Percentiles rank a stretch among this genome's conserved stretches.
phyloP scores from a whole-genome alignment of 2,888 invertebrate species.

The Tenthredo distinguenda region DNA sequence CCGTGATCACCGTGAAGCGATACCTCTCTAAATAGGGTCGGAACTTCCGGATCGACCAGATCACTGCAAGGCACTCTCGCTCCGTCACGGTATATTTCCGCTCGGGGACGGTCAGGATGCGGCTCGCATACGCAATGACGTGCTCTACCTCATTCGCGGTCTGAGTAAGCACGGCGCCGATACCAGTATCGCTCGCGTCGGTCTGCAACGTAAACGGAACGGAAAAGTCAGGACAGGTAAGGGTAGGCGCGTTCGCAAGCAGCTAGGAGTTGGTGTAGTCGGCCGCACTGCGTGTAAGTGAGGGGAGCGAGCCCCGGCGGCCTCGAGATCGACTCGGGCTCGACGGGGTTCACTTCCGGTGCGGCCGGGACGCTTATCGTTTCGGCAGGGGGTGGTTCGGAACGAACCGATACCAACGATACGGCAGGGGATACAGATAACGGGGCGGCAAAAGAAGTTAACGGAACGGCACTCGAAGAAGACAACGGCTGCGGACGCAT shows the following conservation, averaged over 20 bases:
- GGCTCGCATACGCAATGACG: not conserved
- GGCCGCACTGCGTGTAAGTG: not conserved
- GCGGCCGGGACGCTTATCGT: not conserved
- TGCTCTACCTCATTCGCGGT: not conserved
- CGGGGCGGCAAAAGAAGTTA: no score
- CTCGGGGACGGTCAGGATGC: not conserved
- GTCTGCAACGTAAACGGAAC: no score
- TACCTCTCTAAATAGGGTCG: no score
- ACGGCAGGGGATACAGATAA: no score
- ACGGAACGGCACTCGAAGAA: no score
- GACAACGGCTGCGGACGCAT: no score
- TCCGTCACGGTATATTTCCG: not conserved
- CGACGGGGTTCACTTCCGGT: no score
- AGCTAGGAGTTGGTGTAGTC: not conserved
- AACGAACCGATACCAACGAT: no score
- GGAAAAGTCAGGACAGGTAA: no score
- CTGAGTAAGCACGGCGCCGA: not conserved
- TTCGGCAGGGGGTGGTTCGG: not conserved
- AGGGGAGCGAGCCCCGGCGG: not conserved
- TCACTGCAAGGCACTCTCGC: not conserved
- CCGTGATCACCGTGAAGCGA: no score
- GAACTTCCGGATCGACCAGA: not conserved
- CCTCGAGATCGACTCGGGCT: not conserved
- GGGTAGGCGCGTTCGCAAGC: no score
- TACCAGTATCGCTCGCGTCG: conserved; percentile 28